These are phyloP conservation scores for Caretta caretta DNA, from an alignment of 2,113 vertebrate genomes.

Conservation along the genomic window DNA sequence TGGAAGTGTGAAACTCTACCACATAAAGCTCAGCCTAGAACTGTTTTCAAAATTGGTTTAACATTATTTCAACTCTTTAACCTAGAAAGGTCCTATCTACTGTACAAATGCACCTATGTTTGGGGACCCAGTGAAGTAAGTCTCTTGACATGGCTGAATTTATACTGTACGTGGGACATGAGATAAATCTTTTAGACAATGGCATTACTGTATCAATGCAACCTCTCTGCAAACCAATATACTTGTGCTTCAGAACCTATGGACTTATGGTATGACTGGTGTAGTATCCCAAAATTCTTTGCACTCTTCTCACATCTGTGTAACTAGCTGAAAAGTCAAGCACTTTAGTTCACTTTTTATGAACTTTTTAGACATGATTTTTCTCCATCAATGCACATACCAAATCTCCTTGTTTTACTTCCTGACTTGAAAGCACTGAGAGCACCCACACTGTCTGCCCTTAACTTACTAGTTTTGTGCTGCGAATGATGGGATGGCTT, in stretches of 20 bases:
- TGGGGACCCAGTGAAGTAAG: not conserved
- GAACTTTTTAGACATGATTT: not conserved
- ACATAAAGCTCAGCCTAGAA: no score
- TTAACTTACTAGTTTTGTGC: not conserved
- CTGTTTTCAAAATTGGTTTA: no score
- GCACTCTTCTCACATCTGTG: not conserved
- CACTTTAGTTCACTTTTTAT: not conserved
- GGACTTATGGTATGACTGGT: not conserved
- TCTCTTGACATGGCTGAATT: constrained; percentile 18
- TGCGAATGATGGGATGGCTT: not conserved
- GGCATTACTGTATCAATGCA: not conserved
- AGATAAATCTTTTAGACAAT: not conserved
- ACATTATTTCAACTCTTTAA: no score
- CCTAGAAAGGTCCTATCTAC: not conserved
- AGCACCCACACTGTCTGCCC: not conserved
- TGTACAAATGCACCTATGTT: not conserved
- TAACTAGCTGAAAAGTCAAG: not conserved
- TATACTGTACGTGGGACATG: not conserved
- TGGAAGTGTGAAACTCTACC: no score
- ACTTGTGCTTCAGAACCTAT: not conserved
- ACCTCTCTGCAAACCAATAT: not conserved
- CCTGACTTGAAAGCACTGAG: not conserved
- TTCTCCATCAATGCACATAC: not conserved
- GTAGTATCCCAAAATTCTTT: not conserved
- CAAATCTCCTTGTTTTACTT: not conserved